These are phyloP conservation scores for Apeltes quadracus DNA, from an alignment of 2,113 vertebrate species.

Conservation along the genomic window DNA sequence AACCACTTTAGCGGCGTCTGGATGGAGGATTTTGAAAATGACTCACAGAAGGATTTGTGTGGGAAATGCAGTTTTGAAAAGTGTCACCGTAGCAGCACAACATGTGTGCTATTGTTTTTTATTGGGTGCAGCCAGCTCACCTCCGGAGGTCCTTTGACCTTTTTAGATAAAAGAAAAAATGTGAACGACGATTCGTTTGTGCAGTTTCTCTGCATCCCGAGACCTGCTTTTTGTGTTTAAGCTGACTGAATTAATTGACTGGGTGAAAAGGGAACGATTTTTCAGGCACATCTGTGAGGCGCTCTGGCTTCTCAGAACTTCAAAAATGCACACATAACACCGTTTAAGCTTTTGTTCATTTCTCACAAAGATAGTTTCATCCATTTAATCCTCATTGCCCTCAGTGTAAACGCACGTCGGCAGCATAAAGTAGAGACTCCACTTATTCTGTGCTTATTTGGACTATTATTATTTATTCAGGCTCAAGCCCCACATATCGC, in stretches of 20 bases:
- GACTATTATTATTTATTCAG: conserved; percentile 59
- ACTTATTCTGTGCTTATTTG: conserved; percentile 21
- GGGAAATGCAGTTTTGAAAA: conserved; percentile 51
- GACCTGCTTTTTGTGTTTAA: conserved; percentile 69
- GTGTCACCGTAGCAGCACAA: conserved; percentile 54
- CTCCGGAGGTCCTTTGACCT: conserved; percentile 52
- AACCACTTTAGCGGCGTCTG: conserved; percentile 30
- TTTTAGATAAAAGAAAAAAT: conserved; percentile 64
- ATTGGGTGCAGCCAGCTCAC: conserved; percentile 42
- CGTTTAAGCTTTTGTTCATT: conserved; percentile 13
- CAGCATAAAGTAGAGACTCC: neutral
- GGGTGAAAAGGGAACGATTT: conserved; percentile 79
- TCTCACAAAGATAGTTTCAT: conserved; percentile 4
- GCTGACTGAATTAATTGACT: conserved; percentile 62
- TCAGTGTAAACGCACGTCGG: neutral
- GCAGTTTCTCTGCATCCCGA: conserved; percentile 66
- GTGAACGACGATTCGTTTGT: conserved; percentile 80
- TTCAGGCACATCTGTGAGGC: conserved; percentile 75
- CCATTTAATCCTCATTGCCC: neutral
- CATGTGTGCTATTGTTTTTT: conserved; percentile 59
- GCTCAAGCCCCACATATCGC: conserved; percentile 45
- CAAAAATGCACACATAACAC: conserved; percentile 1
- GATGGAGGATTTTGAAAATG: conserved; percentile 19
- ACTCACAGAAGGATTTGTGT: conserved; percentile 53
- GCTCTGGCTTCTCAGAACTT: conserved; percentile 34